phyloP scores from a whole-genome alignment of 2,888 invertebrate genomes.

The Leucozona laternaria region DNA sequence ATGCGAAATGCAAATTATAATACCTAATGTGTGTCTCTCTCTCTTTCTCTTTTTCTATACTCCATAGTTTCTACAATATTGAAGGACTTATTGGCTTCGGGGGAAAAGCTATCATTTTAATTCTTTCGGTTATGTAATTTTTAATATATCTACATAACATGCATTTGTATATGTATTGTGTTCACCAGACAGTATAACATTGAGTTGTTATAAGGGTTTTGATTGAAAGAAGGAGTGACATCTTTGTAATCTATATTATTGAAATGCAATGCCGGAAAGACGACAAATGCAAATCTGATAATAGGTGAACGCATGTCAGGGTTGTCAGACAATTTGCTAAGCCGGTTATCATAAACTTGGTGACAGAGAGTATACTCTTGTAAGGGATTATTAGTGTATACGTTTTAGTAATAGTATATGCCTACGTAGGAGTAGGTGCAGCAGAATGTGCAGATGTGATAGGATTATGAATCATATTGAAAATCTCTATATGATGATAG shows the following conservation, averaged over 20 bases:
- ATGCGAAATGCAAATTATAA: constrained; percentile 4
- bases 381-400: constrained; percentile 6
- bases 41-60: background rate
- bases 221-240: constrained; percentile 27
- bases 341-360: constrained; percentile 12
- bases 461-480: background rate
- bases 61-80: background rate
- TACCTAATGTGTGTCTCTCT: background rate
- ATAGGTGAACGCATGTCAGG: constrained; percentile 11
- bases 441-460: background rate
- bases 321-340: constrained; percentile 16
- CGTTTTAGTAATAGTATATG: background rate
- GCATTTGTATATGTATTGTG: background rate
- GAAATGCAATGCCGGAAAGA: constrained; percentile 24
- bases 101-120: constrained; percentile 15
- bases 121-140: constrained; percentile 6
- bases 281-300: constrained; percentile 10
- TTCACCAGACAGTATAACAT: constrained; percentile 7
- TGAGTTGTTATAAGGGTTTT: constrained; percentile 1
- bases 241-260: constrained; percentile 17
- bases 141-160: too few species aligned
- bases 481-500: background rate
- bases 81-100: constrained; percentile 15
- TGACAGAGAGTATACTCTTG: constrained; percentile 7
- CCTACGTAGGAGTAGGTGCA: too few species aligned